phyloP scores from a whole-genome alignment of 2,113 vertebrate genomes.

The Sarotherodon lohbergeri region DNA sequence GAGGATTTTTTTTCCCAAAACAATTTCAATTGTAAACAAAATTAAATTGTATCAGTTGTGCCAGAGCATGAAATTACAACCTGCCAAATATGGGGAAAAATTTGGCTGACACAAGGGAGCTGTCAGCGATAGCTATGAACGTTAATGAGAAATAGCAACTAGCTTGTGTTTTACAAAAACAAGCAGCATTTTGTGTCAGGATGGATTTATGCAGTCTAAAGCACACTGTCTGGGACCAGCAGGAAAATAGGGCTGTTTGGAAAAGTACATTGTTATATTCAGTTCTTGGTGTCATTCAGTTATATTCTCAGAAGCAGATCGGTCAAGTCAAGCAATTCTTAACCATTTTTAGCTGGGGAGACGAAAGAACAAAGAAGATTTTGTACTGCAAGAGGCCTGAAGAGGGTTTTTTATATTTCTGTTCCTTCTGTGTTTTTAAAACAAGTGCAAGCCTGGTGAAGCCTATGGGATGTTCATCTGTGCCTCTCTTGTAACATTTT shows the following conservation, averaged over 20 bases:
- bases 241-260: not conserved
- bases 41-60: not conserved
- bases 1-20: not conserved
- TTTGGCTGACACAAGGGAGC: not conserved
- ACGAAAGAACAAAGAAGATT: not conserved
- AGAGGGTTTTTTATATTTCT: not conserved
- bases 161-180: not conserved
- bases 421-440: not conserved
- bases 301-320: not conserved
- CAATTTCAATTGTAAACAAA: not conserved
- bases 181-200: not conserved
- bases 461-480: not conserved
- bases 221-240: not conserved
- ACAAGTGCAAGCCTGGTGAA: not conserved
- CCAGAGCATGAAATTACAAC: not conserved
- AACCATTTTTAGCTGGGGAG: not conserved
- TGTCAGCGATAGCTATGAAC: not conserved
- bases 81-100: not conserved
- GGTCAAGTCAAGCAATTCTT: not conserved
- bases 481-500: not conserved
- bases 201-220: not conserved
- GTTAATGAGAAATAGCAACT: slow-evolving; percentile 2
- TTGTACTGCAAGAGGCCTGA: not conserved
- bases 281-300: not conserved
- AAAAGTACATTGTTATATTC: not conserved